These are phyloP conservation scores for Arenaria interpres DNA, from an alignment of 2,113 vertebrate species.

Conservation along the genomic window DNA sequence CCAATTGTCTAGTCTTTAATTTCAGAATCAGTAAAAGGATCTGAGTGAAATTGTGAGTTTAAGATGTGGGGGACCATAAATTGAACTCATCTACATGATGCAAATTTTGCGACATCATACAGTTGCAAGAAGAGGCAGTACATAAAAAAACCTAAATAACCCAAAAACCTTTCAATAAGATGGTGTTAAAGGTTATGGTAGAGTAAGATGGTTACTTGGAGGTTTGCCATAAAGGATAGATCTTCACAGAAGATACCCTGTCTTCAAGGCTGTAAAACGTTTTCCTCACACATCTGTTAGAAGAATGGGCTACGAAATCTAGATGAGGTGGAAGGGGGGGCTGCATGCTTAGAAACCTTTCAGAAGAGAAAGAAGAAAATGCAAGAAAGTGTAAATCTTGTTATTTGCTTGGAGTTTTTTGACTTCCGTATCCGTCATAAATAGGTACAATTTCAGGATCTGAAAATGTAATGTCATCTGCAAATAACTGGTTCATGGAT, in stretches of 20 bases:
- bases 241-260: background rate
- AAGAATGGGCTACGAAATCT: background rate
- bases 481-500: background rate
- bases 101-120: background rate
- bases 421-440: background rate
- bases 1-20: background rate
- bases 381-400: background rate
- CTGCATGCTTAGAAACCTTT: background rate
- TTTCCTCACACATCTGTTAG: background rate
- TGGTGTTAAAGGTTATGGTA: accelerated
- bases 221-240: background rate
- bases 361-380: background rate
- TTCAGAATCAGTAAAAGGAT: background rate
- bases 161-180: background rate
- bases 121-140: background rate
- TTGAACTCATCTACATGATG: background rate
- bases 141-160: no score
- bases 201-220: background rate
- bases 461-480: background rate
- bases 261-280: background rate
- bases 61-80: background rate
- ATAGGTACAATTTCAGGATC: background rate
- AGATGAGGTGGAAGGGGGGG: background rate
- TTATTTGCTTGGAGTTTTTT: background rate
- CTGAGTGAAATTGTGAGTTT: accelerated